phyloP scores from a whole-genome alignment of 2,113 vertebrate genomes.

The Echinops telfairi region DNA sequence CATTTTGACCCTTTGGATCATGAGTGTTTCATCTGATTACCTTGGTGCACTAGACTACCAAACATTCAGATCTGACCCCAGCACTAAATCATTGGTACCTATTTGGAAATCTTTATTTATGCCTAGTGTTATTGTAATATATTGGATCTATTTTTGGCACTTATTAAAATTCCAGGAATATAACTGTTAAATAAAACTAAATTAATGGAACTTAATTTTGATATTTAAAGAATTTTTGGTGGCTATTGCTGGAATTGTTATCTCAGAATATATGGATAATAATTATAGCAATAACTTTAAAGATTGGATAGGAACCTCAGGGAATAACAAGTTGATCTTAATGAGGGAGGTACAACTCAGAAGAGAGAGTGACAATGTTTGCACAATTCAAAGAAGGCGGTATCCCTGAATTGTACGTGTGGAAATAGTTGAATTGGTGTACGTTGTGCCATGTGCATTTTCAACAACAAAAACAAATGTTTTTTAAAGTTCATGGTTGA shows the following conservation, averaged over 20 bases:
- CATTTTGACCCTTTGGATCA: background rate
- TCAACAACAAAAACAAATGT: background rate
- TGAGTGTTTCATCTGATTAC: background rate
- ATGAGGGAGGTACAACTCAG: background rate
- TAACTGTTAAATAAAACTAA: constrained; percentile 9
- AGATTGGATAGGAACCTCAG: background rate
- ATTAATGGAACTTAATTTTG: background rate
- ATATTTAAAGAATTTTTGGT: constrained; percentile 4
- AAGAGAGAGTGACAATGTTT: background rate
- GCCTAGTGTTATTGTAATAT: background rate
- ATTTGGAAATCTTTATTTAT: background rate
- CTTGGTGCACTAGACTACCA: background rate
- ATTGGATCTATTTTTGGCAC: background rate
- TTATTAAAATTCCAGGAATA: background rate
- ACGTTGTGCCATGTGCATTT: background rate
- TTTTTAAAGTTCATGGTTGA: constrained; percentile 5
- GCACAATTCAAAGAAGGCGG: background rate
- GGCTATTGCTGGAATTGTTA: no score
- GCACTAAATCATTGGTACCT: background rate
- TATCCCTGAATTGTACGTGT: background rate
- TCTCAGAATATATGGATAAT: background rate
- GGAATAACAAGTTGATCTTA: background rate
- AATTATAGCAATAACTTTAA: background rate
- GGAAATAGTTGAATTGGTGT: background rate
- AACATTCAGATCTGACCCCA: background rate